A percentile compares a stretch with the other conserved stretches of the same genome.
Evolutionary conservation across 2,797 vertebrate genomes (phyloP).

Genomic region (Toxotes lorentzi): DNA sequence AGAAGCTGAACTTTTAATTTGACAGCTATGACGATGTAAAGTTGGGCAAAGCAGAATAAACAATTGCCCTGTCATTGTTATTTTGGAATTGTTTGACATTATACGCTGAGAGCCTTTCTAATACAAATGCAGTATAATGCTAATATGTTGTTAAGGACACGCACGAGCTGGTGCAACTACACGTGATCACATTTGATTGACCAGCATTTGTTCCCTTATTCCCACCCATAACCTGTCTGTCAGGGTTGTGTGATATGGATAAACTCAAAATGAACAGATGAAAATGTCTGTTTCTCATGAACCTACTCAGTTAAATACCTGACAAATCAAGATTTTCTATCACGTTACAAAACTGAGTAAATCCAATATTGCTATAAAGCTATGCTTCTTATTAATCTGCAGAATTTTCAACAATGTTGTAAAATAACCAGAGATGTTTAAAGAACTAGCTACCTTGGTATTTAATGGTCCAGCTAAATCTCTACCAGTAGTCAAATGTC

Average conservation of each 20-base stretch:
- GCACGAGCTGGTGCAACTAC: not conserved
- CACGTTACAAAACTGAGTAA: not conserved
- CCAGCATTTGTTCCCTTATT: not conserved
- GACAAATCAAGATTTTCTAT: not conserved
- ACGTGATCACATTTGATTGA: not conserved
- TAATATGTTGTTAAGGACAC: not conserved
- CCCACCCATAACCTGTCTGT: not conserved
- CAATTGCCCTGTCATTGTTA: constrained; percentile 20
- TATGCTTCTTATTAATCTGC: not conserved
- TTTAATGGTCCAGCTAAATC: not conserved
- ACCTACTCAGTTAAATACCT: not conserved
- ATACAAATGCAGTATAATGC: constrained; percentile 18
- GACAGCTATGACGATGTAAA: constrained; percentile 44
- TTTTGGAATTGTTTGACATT: constrained; percentile 33
- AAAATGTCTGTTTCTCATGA: not conserved
- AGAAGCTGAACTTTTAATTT: constrained; percentile 60
- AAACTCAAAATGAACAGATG: not conserved
- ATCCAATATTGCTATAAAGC: not conserved
- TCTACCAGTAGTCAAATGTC: not conserved
- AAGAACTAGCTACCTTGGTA: not conserved
- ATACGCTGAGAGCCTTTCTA: constrained; percentile 25
- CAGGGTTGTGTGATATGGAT: not conserved
- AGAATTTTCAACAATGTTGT: not conserved
- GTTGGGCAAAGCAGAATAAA: constrained; percentile 23
- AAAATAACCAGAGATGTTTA: not conserved